Evolutionary conservation across 2,888 invertebrate species (phyloP), one percentile per base, ranked within the genome.

Genomic region (Chloroclystis v-ata): DNA sequence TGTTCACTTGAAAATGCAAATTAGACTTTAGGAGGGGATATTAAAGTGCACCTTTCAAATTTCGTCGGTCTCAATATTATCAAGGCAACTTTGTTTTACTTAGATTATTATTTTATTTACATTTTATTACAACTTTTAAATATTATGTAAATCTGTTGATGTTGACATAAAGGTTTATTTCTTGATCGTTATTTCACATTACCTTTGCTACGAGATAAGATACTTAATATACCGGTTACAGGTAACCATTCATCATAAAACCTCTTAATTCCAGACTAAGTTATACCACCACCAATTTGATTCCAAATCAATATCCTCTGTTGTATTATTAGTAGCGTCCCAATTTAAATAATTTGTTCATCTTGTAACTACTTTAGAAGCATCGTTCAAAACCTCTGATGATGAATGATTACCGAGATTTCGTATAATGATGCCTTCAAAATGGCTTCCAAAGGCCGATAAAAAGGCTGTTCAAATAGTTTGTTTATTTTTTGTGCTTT

Each of bases 361-460:
- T 66, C 58, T 54, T 60, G 53, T 59, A 70, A 77, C 75, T 78
- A 77, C 78, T 66, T 72, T 74, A 66, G 78, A 63, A 78, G 78
- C 74, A 59, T 61, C 63, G 70, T 73, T 72, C 45, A 40, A 79
- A 79, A 78, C 77, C 61, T 69, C 71, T 82, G 82, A 87, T 85
- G 84, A 82, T 83, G 77, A 84, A 82, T 86, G 84, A 86, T 87
- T 86, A 80, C 82, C 68, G 69, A 78, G 80, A 81, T 84, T 84
- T 78, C 60, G 65, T 77, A 75, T 86, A 86, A 86, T 86, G 81
- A 82, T 68, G 75, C 75, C 63, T 67, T 63, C 64, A 54, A 55
- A 57, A 65, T 64, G 69, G 75, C 78, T 78, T 33, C 42, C 38
- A 72, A 76, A 72, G 78, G 74, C 75, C 72, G 70, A 63, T 65